Evolutionary conservation across 2,888 invertebrate species (phyloP).

Genomic region (Dynastes tityus): DNA sequence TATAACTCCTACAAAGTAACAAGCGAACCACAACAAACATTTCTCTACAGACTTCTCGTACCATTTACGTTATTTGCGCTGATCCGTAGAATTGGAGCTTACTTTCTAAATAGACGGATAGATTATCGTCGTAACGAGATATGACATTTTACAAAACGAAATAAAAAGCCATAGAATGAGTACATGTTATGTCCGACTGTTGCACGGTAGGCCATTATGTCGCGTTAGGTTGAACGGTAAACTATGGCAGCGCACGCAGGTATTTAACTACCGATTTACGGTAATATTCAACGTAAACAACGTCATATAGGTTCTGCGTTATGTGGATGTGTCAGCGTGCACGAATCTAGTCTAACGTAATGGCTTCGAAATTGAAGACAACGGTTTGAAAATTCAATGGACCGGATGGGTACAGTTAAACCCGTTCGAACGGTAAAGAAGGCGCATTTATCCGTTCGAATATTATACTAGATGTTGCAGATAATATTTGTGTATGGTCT

Average conservation of each 20-base stretch:
- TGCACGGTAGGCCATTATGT: background rate
- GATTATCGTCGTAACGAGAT: background rate
- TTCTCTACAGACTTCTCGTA: background rate
- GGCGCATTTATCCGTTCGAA: background rate
- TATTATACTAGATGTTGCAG: too few species aligned
- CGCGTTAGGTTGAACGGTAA: slow-evolving; percentile 10
- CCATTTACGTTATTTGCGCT: background rate
- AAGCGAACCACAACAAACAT: too few species aligned
- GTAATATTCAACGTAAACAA: slow-evolving; percentile 29
- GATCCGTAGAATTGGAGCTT: background rate
- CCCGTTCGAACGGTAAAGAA: slow-evolving; percentile 32
- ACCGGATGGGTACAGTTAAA: slow-evolving; percentile 41
- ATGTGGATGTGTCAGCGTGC: background rate
- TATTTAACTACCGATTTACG: slow-evolving; percentile 12
- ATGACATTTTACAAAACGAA: background rate
- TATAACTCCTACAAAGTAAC: too few species aligned
- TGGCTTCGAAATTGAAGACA: slow-evolving; percentile 30
- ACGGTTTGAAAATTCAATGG: slow-evolving; percentile 40
- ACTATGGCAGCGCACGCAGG: background rate
- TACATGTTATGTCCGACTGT: too few species aligned
- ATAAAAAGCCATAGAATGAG: background rate
- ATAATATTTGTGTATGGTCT: too few species aligned
- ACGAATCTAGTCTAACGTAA: slow-evolving; percentile 18
- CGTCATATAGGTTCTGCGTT: slow-evolving; percentile 10
- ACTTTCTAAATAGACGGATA: slow-evolving; percentile 4